A percentile compares a stretch with the other conserved stretches of the same genome.
Evolutionary conservation across 2,888 invertebrate species (phyloP).

Genomic region (Boloria euphrosyne): DNA sequence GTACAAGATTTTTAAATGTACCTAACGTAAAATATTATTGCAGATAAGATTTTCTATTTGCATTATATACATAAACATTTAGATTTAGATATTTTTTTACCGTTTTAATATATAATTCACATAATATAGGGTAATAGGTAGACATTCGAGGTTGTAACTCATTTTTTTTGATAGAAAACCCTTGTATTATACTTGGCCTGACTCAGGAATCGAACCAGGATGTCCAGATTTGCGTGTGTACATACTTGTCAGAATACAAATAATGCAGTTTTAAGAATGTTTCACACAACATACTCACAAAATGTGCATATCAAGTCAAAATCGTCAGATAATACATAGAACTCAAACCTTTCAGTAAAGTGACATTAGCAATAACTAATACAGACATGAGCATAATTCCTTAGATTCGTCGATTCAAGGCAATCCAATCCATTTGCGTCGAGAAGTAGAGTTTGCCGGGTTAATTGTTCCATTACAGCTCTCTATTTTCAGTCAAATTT

Average conservation of each 20-base stretch:
- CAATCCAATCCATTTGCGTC: slow-evolving; percentile 79
- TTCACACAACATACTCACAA: not conserved
- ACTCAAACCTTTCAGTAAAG: slow-evolving; percentile 7
- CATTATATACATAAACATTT: no score
- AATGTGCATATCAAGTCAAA: not conserved
- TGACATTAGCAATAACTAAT: slow-evolving; percentile 28
- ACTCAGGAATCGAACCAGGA: no score
- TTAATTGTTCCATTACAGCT: slow-evolving; percentile 66
- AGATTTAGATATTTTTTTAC: no score
- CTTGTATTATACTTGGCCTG: no score
- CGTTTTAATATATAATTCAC: no score
- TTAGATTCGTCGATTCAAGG: slow-evolving; percentile 59
- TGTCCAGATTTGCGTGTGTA: no score
- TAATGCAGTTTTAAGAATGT: no score
- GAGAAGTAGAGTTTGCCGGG: slow-evolving; percentile 65
- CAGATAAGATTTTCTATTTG: not conserved
- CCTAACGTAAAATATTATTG: not conserved
- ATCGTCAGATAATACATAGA: not conserved
- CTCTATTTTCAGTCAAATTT: slow-evolving; percentile 27
- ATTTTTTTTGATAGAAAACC: no score
- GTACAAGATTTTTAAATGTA: slow-evolving; percentile 6
- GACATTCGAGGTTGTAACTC: no score
- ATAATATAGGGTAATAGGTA: no score
- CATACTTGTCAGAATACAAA: no score
- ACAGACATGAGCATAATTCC: slow-evolving; percentile 55